Evolutionary conservation across 2,113 vertebrate species (phyloP).

Genomic region (Caranx melampygus): DNA sequence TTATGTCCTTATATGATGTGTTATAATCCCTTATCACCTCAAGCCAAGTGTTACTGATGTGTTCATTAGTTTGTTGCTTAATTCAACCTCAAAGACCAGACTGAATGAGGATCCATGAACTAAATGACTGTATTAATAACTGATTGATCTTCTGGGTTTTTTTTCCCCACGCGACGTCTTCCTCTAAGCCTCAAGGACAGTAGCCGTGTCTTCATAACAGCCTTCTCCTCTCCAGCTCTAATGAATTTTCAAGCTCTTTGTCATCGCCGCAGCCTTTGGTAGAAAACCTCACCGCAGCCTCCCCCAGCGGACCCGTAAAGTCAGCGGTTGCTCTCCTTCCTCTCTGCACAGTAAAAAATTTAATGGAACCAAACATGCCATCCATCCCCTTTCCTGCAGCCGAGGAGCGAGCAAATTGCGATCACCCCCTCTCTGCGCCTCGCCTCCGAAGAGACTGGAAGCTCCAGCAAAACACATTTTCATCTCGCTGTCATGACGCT

Average conservation of each 20-base stretch:
- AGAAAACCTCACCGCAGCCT: conserved; percentile 41
- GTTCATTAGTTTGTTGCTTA: conserved; percentile 61
- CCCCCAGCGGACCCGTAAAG: conserved; percentile 66
- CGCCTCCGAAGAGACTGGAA: conserved; percentile 29
- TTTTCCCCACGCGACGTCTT: not conserved
- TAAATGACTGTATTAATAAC: conserved; percentile 52
- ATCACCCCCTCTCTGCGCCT: conserved; percentile 29
- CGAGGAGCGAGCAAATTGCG: conserved; percentile 58
- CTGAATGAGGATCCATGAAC: conserved; percentile 38
- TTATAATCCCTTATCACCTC: conserved; percentile 69
- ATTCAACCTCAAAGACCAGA: conserved; percentile 56
- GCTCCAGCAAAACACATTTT: conserved; percentile 44
- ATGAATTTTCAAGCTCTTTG: conserved; percentile 61
- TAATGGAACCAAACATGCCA: conserved; percentile 65
- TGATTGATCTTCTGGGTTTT: conserved; percentile 45
- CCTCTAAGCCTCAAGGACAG: conserved; percentile 45
- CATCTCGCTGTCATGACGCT: conserved; percentile 16
- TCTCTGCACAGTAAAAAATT: conserved; percentile 52
- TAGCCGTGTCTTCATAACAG: conserved; percentile 13
- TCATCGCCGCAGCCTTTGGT: conserved; percentile 53
- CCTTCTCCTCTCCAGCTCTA: conserved; percentile 36
- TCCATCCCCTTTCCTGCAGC: conserved; percentile 54
- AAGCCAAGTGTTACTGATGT: conserved; percentile 66
- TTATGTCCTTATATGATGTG: conserved; percentile 74
- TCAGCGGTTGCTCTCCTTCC: conserved; percentile 44